phyloP scores from a whole-genome alignment of 2,888 invertebrate species.

The Nezara viridula region DNA sequence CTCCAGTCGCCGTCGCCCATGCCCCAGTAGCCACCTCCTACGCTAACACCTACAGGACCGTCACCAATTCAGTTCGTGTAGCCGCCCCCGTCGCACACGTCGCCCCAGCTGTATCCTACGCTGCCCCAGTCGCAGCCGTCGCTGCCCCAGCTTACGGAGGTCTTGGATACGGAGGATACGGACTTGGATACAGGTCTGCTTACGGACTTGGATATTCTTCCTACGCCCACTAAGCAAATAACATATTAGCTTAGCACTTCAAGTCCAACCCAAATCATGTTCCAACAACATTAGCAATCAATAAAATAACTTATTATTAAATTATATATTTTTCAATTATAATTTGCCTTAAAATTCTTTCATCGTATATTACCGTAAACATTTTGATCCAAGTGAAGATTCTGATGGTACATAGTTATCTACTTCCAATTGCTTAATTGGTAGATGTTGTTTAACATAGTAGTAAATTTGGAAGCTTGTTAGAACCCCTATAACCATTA shows the following conservation, averaged over 20 bases:
- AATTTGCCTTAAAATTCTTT: neutral
- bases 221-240: neutral
- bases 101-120: conserved; percentile 52
- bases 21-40: conserved; percentile 73
- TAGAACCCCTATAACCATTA: no score
- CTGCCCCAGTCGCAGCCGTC: conserved; percentile 45
- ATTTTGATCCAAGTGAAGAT: no score
- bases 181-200: conserved; percentile 49
- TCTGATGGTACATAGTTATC: no score
- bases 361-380: no score
- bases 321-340: neutral
- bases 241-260: neutral
- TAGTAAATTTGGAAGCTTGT: no score
- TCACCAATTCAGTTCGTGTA: conserved; percentile 66
- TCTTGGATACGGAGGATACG: conserved; percentile 45
- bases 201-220: conserved; percentile 40
- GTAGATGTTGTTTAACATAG: no score
- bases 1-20: conserved; percentile 61
- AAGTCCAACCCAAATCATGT: neutral
- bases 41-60: conserved; percentile 76
- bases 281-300: neutral
- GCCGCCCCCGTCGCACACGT: conserved; percentile 35
- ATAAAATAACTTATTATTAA: conserved; percentile 29
- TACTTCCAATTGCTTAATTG: no score
- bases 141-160: conserved; percentile 51